Evolutionary conservation across 2,113 vertebrate species (phyloP), one percentile per base, ranked within the genome.

Genomic region (Peromyscus maniculatus): DNA sequence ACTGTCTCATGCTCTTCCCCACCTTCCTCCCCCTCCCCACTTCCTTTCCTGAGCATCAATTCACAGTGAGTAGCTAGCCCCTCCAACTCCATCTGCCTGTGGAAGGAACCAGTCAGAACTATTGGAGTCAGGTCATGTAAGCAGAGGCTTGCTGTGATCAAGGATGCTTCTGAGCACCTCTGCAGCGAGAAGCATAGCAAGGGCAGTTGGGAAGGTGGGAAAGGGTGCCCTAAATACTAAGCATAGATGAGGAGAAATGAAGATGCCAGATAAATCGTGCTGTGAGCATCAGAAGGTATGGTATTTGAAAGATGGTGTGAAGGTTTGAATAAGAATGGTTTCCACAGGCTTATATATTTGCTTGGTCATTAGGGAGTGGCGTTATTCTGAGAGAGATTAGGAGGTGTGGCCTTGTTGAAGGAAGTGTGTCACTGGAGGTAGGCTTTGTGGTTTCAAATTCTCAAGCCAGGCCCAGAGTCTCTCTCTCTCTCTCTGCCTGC

Each of bases 221-320:
- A 93, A 87, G 33, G 89, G 59, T 77, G 26, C 57, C 36, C 84
- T 72, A 96, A 97, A 89, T 17, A 46, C 57, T 71, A 91, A 77
- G 11, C 72, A 36, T 24, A 74, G 52, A 91, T 43, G 12, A 94
- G 7, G 13, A 83, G 55, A 96, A 75, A 93, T 91, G 39, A 91
- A 96, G 89, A 82, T 75, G 4, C 36, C 55, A 59, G 49, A n/a
- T 55, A 83, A 82, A 87, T 87, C 79, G 80, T 67, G 49, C 31
- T 72, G 5, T 36, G 17, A 83, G 87, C 93, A 87, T 74, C 74
- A 94, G 62, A 89, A 96, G 93, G 71, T 36, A 69, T 15, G 13
- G 49, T 21, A 91, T 21, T 80, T 12, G 17, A 89, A 77, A 90
- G 72, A 55, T 92, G 78, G 16, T 52, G 43, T 78, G 26, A 78